Evolutionary conservation across 2,888 invertebrate species (phyloP).

Genomic region (Therioaphis trifolii): DNA sequence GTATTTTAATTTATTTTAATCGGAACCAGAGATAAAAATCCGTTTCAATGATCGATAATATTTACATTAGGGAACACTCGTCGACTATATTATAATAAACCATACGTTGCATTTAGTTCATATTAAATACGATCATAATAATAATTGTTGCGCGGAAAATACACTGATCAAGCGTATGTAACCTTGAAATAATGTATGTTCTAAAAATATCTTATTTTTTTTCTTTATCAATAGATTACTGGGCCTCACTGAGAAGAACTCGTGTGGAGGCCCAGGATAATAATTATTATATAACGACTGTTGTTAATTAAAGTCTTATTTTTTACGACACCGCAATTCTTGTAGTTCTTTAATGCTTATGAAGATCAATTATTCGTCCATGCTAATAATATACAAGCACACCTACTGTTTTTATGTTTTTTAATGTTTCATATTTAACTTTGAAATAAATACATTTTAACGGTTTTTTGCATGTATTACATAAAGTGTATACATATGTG

Average conservation of each 20-base stretch:
- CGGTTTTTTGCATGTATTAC: not conserved
- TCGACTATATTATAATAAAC: not conserved
- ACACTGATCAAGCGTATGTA: not conserved
- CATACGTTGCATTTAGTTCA: not conserved
- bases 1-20: constrained; percentile 13
- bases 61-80: not conserved
- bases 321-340: constrained; percentile 21
- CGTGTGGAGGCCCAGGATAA: too few species aligned
- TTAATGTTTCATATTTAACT: constrained; percentile 29
- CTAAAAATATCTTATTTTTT: not conserved
- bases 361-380: constrained; percentile 16
- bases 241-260: too few species aligned
- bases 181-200: constrained; percentile 35
- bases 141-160: not conserved
- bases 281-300: not conserved
- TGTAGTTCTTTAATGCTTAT: constrained; percentile 40
- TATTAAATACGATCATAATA: not conserved
- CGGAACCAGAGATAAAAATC: constrained; percentile 24
- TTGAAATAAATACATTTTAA: not conserved
- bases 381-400: constrained; percentile 3
- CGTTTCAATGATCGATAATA: constrained; percentile 1
- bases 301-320: constrained; percentile 46
- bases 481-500: not conserved
- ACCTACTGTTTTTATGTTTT: not conserved
- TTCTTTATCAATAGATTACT: too few species aligned